A percentile compares a stretch with the other conserved stretches of the same genome.
These are phyloP conservation scores for Rhinoderma darwinii DNA, from an alignment of 2,113 vertebrate species.

Conservation along the genomic window DNA sequence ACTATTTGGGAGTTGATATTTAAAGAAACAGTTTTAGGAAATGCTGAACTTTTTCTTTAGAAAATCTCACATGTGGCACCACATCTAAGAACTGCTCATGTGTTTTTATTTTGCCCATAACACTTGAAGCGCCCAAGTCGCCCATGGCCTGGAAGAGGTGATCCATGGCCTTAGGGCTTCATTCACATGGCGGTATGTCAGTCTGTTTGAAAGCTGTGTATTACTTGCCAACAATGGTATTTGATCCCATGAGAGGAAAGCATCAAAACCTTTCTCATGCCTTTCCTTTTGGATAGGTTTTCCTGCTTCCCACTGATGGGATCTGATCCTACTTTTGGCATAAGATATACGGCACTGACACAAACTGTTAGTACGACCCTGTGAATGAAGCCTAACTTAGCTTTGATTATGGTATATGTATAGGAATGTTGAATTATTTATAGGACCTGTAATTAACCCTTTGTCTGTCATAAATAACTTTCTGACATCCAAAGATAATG, in stretches of 20 bases:
- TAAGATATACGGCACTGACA: neutral
- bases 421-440: neutral
- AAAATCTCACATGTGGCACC: no score
- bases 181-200: neutral
- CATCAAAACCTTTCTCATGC: neutral
- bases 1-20: no score
- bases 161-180: neutral
- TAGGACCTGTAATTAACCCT: neutral
- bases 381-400: neutral
- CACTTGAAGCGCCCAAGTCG: no score
- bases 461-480: neutral
- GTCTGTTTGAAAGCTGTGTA: neutral
- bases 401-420: neutral
- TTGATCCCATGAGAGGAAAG: neutral
- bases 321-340: neutral
- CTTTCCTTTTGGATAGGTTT: neutral
- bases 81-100: no score
- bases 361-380: neutral
- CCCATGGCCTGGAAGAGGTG: no score
- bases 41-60: no score
- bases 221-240: neutral
- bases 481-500: neutral
- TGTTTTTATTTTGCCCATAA: no score
- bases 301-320: neutral
- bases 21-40: no score